Evolutionary conservation across 2,113 vertebrate species (phyloP), one percentile per base, ranked within the genome.

Genomic region (Axis porcinus): DNA sequence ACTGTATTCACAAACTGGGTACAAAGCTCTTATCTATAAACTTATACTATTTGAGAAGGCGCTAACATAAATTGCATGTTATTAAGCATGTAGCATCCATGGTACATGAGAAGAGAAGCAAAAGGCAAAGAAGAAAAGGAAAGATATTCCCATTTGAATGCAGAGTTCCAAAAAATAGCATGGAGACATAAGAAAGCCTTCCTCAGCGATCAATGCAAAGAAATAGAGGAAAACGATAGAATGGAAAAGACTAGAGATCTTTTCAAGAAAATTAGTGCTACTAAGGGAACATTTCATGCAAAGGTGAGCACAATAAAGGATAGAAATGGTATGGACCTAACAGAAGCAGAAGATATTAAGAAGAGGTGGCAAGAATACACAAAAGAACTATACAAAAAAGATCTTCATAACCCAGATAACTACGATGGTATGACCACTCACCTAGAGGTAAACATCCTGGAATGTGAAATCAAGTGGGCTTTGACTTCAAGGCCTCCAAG

Each of bases 391-490:
- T n/a, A 67, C 16, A n/a, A 67, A 67, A 67, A n/a, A 67, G 16
- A 67, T n/a, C 33, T 19, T 67, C 16, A n/a, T n/a, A 33, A 67
- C 16, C 33, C 33, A 67, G 64, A 67, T n/a, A 67, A 67, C 33
- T 19, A 10, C 0, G 8, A n/a, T 19, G 0, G 16, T 10, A 8
- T 67, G 33, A n/a, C 19, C 64, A 0, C 33, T 67, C 64, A 67
- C 33, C 64, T n/a, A 67, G 64, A 67, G 62, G 16, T 17, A 67
- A n/a, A 67, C 62, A n/a, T 67, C 16, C 62, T 67, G 62, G 16
- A 67, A n/a, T 67, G 16, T n/a, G 33, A 67, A 67, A 17, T 67
- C 33, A n/a, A 67, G 33, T n/a, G 33, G 62, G 33, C 33, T 17
- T 67, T 67, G 62, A n/a, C 16, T n/a, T 67, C 33, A 67, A 33